These are phyloP conservation scores for Acropora yongei DNA, from an alignment of 64 coral and sea anemone genomes.

Conservation along the genomic window DNA sequence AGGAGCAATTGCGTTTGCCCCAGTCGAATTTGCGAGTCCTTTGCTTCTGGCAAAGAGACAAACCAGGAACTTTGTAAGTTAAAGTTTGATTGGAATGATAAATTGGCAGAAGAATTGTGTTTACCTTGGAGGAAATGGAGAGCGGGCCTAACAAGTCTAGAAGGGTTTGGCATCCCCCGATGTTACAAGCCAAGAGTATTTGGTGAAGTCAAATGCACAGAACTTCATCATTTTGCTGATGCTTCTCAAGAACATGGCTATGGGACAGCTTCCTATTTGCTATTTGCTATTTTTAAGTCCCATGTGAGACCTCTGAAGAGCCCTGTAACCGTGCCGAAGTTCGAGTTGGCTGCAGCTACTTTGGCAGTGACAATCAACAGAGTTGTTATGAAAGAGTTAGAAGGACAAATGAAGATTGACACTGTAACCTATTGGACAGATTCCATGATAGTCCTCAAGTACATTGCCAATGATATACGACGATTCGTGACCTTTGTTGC, in stretches of 20 bases:
- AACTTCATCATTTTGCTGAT: slow-evolving; percentile 61
- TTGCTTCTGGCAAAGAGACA: background rate
- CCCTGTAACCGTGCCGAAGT: slow-evolving; percentile 35
- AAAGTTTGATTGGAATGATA: background rate
- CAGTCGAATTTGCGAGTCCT: background rate
- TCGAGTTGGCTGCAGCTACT: slow-evolving; percentile 52
- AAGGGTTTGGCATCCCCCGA: background rate
- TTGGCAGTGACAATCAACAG: slow-evolving; percentile 36
- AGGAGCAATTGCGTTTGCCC: background rate
- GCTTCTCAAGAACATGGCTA: slow-evolving; percentile 54
- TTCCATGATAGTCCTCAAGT: background rate
- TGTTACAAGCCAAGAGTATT: slow-evolving; percentile 16
- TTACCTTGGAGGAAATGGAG: slow-evolving; percentile 31
- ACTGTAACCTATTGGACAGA: slow-evolving; percentile 69
- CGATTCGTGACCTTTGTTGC: slow-evolving; percentile 71
- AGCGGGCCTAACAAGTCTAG: slow-evolving; percentile 4
- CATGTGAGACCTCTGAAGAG: slow-evolving; percentile 30
- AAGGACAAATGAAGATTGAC: slow-evolving; percentile 11
- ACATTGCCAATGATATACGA: slow-evolving; percentile 42
- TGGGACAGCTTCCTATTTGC: slow-evolving; percentile 45
- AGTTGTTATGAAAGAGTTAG: slow-evolving; percentile 39
- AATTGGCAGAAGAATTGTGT: background rate
- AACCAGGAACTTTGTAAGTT: background rate
- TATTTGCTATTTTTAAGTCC: no score
- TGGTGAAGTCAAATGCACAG: background rate